A percentile compares a stretch with the other conserved stretches of the same genome.
phyloP scores from a whole-genome alignment of 2,888 invertebrate genomes.

The Nomada lathburiana region DNA sequence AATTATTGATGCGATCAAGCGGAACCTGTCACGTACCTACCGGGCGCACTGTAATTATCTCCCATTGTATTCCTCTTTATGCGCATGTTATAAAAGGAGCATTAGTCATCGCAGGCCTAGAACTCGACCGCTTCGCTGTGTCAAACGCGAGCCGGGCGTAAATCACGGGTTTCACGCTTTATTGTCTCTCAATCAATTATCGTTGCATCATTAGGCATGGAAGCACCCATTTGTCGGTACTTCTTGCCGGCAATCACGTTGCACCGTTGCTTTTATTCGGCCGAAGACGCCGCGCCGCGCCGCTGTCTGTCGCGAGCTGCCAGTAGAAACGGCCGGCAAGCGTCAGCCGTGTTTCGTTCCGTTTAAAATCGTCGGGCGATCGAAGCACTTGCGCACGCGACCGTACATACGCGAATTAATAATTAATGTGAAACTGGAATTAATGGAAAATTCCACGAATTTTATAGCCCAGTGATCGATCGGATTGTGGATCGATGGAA shows the following conservation, averaged over 20 bases:
- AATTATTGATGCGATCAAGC: constrained; percentile 32
- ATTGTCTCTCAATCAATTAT: constrained; percentile 42
- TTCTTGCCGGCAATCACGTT: background rate
- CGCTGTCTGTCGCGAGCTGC: constrained; percentile 46
- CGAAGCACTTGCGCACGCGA: too few species aligned
- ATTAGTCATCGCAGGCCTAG: constrained; percentile 32
- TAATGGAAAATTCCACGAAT: too few species aligned
- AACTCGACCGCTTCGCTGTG: background rate
- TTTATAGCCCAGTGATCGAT: too few species aligned
- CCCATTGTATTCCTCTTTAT: constrained; percentile 31
- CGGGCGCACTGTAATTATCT: constrained; percentile 19
- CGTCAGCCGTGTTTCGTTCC: too few species aligned
- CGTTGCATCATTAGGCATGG: constrained; percentile 18
- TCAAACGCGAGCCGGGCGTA: constrained; percentile 17
- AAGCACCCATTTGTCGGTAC: background rate
- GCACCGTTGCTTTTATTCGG: constrained; percentile 50
- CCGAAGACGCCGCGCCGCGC: constrained; percentile 46
- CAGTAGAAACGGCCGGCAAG: too few species aligned
- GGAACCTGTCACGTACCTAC: background rate
- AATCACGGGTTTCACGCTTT: constrained; percentile 30
- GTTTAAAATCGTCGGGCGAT: too few species aligned
- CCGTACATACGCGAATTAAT: too few species aligned
- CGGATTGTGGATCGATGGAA: too few species aligned
- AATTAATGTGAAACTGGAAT: too few species aligned
- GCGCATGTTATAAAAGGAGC: constrained; percentile 12